Conservation (phyloP, 1,140 invertebrate species). For the Caenorhabditis brenneri region DNA sequence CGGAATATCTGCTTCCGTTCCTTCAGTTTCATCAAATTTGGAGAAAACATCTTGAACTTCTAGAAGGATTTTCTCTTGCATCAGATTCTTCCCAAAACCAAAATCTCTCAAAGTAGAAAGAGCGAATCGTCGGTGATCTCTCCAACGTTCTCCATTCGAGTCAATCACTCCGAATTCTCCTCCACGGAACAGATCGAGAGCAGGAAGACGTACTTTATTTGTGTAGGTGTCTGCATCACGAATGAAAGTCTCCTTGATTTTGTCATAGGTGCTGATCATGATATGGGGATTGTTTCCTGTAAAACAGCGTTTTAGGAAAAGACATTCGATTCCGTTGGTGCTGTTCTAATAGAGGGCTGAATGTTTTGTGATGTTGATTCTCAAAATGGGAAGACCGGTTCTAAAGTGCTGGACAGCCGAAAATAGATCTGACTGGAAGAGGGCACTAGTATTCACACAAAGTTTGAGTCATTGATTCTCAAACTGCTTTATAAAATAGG, state of each 20-base stretch:
- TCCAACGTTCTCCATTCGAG: neutral
- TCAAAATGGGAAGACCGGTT: no score
- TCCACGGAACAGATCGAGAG: neutral
- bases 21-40: neutral
- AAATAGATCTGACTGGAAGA: no score
- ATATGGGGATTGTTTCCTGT: neutral
- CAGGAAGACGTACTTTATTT: neutral
- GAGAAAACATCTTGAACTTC: neutral
- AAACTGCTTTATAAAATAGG: no score
- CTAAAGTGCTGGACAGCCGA: no score
- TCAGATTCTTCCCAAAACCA: neutral
- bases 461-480: no score
- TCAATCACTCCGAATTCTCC: neutral
- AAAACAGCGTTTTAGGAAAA: neutral
- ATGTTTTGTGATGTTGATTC: no score
- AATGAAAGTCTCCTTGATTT: neutral
- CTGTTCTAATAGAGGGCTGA: no score
- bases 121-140: neutral
- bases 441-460: no score
- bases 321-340: neutral
- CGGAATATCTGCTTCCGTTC: neutral
- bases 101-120: neutral
- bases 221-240: neutral
- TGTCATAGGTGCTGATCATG: neutral
- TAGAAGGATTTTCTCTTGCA: neutral